These are phyloP conservation scores for Gallinago nigripennis DNA, from an alignment of 2,797 vertebrate species.

Conservation along the genomic window DNA sequence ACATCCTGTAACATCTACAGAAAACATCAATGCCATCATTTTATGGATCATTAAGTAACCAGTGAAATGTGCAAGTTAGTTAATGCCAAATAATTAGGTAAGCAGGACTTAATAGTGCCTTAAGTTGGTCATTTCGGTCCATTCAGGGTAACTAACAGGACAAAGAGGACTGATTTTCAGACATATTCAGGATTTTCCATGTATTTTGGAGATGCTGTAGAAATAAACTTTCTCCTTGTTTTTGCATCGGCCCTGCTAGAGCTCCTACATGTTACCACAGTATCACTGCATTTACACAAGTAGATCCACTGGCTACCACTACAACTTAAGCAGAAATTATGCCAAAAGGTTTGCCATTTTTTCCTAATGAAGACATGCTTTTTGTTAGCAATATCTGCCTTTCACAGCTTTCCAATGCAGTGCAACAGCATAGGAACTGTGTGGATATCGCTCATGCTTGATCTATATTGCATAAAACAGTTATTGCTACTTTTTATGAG, in stretches of 20 bases:
- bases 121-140: background rate
- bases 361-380: background rate
- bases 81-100: background rate
- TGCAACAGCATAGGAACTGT: background rate
- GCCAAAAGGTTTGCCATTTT: background rate
- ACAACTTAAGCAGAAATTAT: background rate
- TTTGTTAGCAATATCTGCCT: background rate
- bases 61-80: background rate
- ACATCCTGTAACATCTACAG: background rate
- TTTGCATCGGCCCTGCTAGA: background rate
- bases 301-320: background rate
- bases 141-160: background rate
- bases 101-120: background rate
- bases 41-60: background rate
- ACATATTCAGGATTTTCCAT: background rate
- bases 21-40: background rate
- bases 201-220: background rate
- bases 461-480: background rate
- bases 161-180: background rate
- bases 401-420: background rate
- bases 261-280: background rate
- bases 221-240: background rate
- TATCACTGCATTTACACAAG: background rate
- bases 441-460: fast-evolving
- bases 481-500: background rate